These are phyloP conservation scores for Montipora sp. DNA, from an alignment of 64 coral and sea anemone genomes.

Conservation along the genomic window DNA sequence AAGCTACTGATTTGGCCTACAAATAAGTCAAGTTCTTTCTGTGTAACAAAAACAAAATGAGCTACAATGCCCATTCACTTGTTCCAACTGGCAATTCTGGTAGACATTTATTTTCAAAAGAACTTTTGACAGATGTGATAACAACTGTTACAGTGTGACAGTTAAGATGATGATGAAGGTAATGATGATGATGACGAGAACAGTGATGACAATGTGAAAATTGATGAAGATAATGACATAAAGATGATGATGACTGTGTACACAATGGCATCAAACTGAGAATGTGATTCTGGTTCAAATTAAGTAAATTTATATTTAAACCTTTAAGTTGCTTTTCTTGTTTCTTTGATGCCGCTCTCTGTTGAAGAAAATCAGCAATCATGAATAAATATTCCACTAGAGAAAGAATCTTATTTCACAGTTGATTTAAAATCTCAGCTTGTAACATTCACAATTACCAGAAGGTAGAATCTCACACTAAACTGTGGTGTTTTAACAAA, in stretches of 20 bases:
- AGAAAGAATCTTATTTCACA: too few relatives aligned
- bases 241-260: too few relatives aligned
- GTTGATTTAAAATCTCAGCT: too few relatives aligned
- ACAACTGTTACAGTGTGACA: background rate
- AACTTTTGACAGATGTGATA: background rate
- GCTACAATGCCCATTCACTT: too few relatives aligned
- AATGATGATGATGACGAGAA: background rate
- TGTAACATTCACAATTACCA: too few relatives aligned
- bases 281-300: background rate
- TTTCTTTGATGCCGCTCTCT: conserved; percentile 97
- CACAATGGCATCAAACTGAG: background rate
- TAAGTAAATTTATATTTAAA: background rate
- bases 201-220: background rate
- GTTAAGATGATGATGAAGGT: background rate
- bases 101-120: background rate
- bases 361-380: background rate
- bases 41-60: too few relatives aligned
- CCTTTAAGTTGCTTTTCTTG: conserved; percentile 96
- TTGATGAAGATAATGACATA: background rate
- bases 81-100: too few relatives aligned
- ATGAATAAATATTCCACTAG: background rate
- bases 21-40: too few relatives aligned
- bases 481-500: background rate
- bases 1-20: too few relatives aligned
- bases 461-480: too few relatives aligned